Conservation (phyloP, 2,113 vertebrate species). For the Camelus bactrianus region DNA sequence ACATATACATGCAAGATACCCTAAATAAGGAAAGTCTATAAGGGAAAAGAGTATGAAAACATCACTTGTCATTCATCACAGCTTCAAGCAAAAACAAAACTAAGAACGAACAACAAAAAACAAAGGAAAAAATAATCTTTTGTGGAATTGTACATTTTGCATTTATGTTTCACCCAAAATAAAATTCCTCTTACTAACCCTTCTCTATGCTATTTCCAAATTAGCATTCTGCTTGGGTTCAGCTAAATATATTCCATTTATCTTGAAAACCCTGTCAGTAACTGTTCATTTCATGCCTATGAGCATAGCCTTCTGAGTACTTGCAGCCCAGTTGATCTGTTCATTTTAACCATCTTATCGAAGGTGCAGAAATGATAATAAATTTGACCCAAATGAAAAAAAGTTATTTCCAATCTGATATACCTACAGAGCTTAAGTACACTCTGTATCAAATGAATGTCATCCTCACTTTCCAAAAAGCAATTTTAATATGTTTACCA, state of each 20-base stretch:
- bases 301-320: not conserved
- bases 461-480: constrained; percentile 60
- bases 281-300: not conserved
- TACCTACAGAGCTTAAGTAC: constrained; percentile 4
- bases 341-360: constrained; percentile 17
- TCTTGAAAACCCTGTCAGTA: not conserved
- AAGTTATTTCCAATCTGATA: not conserved
- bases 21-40: not conserved
- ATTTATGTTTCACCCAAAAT: constrained; percentile 35
- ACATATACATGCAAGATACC: not conserved
- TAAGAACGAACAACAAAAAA: not conserved
- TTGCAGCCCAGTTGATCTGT: not conserved
- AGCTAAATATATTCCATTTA: not conserved
- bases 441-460: not conserved
- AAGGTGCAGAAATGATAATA: constrained; percentile 10
- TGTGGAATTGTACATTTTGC: constrained; percentile 1
- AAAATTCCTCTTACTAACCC: not conserved
- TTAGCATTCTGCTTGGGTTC: not conserved
- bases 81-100: not conserved
- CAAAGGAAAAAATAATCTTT: not conserved
- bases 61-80: not conserved
- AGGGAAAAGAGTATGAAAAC: not conserved
- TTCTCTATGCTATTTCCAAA: not conserved
- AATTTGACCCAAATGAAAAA: constrained; percentile 11
- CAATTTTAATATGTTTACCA: constrained; percentile 10